phyloP scores from a whole-genome alignment of 2,113 vertebrate species.

The Elachura formosa region DNA sequence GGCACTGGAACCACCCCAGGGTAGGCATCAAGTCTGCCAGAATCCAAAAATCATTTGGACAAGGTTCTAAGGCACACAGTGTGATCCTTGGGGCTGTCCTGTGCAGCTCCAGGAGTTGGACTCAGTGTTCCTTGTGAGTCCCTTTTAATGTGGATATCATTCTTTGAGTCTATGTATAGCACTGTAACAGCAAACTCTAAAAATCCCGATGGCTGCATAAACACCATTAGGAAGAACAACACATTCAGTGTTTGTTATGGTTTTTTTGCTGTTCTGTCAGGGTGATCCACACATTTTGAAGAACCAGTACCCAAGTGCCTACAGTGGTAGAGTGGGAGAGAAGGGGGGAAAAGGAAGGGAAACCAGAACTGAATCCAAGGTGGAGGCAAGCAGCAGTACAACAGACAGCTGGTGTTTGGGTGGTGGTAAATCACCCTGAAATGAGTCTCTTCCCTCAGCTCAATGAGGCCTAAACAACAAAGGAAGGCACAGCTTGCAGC shows the following conservation, averaged over 20 bases:
- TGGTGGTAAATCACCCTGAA: constrained; percentile 97
- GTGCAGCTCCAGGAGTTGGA: neutral
- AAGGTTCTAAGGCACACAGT: neutral
- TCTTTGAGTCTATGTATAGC: too few species aligned
- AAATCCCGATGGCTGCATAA: neutral
- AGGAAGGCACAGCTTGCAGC: constrained; percentile 84
- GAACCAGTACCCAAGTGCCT: neutral
- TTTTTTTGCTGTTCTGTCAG: neutral
- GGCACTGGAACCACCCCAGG: neutral
- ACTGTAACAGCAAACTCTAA: neutral
- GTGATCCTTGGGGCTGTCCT: neutral
- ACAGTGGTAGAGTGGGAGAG: neutral
- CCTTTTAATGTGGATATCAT: neutral
- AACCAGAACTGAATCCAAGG: constrained; percentile 45
- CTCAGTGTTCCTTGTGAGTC: neutral
- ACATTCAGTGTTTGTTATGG: neutral
- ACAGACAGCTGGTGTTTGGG: constrained; percentile 99
- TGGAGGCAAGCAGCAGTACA: constrained; percentile 68
- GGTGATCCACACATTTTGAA: neutral
- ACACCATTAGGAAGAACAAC: neutral
- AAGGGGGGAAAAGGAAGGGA: neutral
- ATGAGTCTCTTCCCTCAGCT: constrained; percentile 85
- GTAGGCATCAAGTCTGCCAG: neutral
- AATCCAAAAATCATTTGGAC: neutral
- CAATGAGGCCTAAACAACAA: constrained; percentile 85